Base-by-base conservation (phyloP, 2,113 vertebrate species). In the Astur gentilis region DNA sequence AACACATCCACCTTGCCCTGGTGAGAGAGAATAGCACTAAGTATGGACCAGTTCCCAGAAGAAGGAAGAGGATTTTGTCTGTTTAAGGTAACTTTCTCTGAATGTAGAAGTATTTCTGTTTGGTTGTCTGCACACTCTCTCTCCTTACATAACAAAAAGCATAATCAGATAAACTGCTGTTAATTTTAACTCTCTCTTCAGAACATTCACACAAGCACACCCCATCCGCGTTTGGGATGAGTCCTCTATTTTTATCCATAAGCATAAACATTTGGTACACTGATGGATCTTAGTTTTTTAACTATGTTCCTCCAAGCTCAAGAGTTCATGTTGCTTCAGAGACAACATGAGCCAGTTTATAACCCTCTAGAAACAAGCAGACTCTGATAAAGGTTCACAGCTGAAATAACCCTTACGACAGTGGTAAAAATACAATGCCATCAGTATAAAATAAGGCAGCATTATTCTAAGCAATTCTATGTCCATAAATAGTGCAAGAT, bases 401-500 rank as follows among this genome's bases (percentile, higher is more conserved):
- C 93, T 95, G 73, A 96, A 97, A 97, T 87, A 97, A 96, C 76
- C 91, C 81, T 65, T 76, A 71, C 73, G 60, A 64, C 64, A 95
- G 83, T 62, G 86, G 83, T 96, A 95, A 96, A 95, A 93, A 92
- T 83, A 95, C 72, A 95, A 76, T 47, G n/a, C 79, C 81, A 70
- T 93, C 94, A 75, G 93, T 93, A 94, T 94, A 97, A 97, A 96
- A 97, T 92, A 96, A 97, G 76, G 83, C 94, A 89, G 71, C 89
- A 93, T 97, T 97, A 95, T 96, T 96, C 96, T 88, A 96, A 96
- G 93, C 90, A 95, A 91, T 85, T 92, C 95, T 69, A 22, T 44
- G 70, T 81, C 93, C 92, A 93, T 97, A 97, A 97, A 95, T 89
- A 97, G 76, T 11, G 67, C 52, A 61, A 94, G 92, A 96, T 94